Conservation (phyloP, 2,888 invertebrate genomes). For the Tipula unca region DNA sequence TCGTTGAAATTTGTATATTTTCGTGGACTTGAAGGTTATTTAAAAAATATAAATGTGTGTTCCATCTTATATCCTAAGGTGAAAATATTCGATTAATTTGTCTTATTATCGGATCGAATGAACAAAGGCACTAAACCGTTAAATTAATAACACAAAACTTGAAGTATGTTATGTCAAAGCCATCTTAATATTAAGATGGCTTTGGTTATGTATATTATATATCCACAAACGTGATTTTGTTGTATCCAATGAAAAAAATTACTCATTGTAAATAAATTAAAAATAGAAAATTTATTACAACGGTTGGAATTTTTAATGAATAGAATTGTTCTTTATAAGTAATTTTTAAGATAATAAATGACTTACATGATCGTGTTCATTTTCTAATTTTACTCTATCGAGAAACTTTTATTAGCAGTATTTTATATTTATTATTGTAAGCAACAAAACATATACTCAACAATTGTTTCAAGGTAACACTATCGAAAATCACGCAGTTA, state of each 20-base stretch:
- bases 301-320: not conserved
- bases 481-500: not conserved
- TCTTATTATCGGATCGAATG: too few species aligned
- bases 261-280: not conserved
- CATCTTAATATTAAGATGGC: too few species aligned
- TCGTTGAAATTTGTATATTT: too few species aligned
- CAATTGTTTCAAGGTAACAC: not conserved
- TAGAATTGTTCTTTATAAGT: not conserved
- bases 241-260: not conserved
- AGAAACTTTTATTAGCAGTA: not conserved
- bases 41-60: too few species aligned
- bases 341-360: not conserved
- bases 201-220: too few species aligned
- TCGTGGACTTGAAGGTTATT: too few species aligned
- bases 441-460: not conserved
- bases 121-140: too few species aligned
- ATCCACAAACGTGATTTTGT: not conserved
- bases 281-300: not conserved
- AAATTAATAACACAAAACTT: too few species aligned
- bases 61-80: too few species aligned
- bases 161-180: too few species aligned
- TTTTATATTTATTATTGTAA: not conserved
- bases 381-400: not conserved
- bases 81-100: too few species aligned
- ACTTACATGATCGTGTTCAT: not conserved